Evolutionary conservation across 2,797 vertebrate species (phyloP).

Genomic region (Botia almorhae): DNA sequence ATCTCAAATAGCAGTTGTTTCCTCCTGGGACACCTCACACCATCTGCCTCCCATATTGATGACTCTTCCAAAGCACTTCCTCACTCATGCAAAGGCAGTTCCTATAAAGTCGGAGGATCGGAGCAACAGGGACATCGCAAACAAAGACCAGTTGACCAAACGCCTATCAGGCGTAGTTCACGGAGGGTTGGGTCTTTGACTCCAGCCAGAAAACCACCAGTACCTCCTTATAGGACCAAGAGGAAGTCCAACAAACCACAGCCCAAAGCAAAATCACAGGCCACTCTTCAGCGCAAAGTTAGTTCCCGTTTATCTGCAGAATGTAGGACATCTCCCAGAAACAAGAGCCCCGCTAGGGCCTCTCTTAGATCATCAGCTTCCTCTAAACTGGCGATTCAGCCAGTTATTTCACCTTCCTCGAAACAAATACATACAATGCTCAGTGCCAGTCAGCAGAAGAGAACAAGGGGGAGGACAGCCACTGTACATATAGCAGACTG

Average conservation of each 20-base stretch:
- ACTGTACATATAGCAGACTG: constrained; percentile 26
- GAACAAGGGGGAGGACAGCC: constrained; percentile 33
- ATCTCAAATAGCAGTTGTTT: constrained; percentile 60
- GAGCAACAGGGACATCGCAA: constrained; percentile 48
- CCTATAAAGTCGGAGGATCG: constrained; percentile 32
- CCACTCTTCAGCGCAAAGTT: constrained; percentile 56
- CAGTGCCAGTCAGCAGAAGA: constrained; percentile 36
- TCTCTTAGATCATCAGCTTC: constrained; percentile 54
- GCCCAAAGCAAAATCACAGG: constrained; percentile 47
- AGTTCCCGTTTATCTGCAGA: constrained; percentile 56
- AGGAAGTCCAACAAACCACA: constrained; percentile 48
- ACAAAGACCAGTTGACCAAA: constrained; percentile 42
- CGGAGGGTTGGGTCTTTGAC: constrained; percentile 44
- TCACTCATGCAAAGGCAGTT: constrained; percentile 44
- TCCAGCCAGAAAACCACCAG: constrained; percentile 53
- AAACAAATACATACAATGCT: constrained; percentile 33
- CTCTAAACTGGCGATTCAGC: constrained; percentile 49
- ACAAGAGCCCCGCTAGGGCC: constrained; percentile 47
- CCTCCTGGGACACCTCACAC: constrained; percentile 59
- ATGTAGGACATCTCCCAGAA: constrained; percentile 52
- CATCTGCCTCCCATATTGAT: constrained; percentile 56
- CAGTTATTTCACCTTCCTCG: constrained; percentile 40
- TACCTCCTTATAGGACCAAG: constrained; percentile 56
- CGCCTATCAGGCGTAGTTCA: constrained; percentile 47
- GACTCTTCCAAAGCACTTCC: constrained; percentile 51